Percentiles rank a stretch among this genome's conserved stretches.
These are phyloP conservation scores for Herpailurus yagouaroundi DNA, from an alignment of 2,113 vertebrate genomes.

Conservation along the genomic window DNA sequence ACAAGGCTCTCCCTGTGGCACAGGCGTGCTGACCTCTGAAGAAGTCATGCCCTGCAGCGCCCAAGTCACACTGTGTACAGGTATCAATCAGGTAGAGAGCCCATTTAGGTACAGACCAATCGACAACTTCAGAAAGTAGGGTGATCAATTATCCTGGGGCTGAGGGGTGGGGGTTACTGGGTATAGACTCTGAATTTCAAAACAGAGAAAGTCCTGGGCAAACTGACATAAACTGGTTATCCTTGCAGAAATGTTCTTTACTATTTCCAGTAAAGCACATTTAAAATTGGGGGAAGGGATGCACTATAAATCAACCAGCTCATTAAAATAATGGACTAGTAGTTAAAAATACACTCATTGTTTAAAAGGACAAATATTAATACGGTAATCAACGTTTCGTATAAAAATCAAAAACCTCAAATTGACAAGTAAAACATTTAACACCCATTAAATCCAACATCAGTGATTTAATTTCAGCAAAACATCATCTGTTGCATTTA, in stretches of 20 bases:
- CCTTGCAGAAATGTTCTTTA: neutral
- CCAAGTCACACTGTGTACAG: neutral
- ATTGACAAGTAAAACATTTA: slow-evolving; percentile 52
- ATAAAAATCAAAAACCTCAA: slow-evolving; percentile 54
- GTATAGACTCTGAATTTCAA: neutral
- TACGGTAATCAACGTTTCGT: slow-evolving; percentile 10
- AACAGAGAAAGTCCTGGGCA: neutral
- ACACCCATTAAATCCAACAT: slow-evolving; percentile 22
- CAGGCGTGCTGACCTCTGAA: neutral
- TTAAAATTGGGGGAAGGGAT: neutral
- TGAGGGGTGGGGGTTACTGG: neutral
- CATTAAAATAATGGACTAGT: slow-evolving; percentile 45
- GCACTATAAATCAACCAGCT: neutral
- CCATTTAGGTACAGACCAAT: neutral
- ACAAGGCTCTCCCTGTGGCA: neutral
- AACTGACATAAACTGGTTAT: neutral
- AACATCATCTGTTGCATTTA: slow-evolving; percentile 32
- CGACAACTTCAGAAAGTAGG: neutral
- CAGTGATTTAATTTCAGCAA: slow-evolving; percentile 54
- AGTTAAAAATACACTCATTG: slow-evolving; percentile 47
- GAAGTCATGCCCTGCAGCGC: neutral
- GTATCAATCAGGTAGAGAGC: neutral
- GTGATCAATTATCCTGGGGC: neutral
- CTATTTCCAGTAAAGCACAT: slow-evolving; percentile 38
- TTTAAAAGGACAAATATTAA: slow-evolving; percentile 60